Percentiles rank a stretch among this genome's conserved stretches.
phyloP scores from a whole-genome alignment of 2,113 vertebrate genomes.

The Vulpes vulpes region DNA sequence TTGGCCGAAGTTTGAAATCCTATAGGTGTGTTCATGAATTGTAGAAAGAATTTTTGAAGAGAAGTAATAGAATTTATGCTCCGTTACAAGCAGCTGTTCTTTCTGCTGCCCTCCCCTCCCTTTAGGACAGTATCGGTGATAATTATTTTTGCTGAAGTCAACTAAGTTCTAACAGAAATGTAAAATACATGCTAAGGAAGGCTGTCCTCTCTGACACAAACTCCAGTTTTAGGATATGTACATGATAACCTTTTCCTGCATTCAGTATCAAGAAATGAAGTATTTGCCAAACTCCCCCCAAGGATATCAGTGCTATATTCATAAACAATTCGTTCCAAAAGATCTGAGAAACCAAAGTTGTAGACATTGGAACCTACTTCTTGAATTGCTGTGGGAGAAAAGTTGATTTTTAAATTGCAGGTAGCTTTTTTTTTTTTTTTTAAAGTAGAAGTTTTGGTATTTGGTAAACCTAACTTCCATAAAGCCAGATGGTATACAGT shows the following conservation, averaged over 20 bases:
- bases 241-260: not conserved
- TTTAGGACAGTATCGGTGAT: not conserved
- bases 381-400: not conserved
- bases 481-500: not conserved
- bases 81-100: not conserved
- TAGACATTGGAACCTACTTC: not conserved
- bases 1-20: not conserved
- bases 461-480: not conserved
- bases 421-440: not conserved
- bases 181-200: not conserved
- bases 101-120: not conserved
- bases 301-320: not conserved
- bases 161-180: conserved; percentile 6
- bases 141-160: conserved; percentile 19
- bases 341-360: conserved; percentile 19
- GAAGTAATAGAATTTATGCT: not conserved
- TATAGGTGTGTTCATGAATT: not conserved
- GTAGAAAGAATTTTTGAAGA: not conserved
- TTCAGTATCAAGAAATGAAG: conserved; percentile 34
- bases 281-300: conserved; percentile 52
- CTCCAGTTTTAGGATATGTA: not conserved
- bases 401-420: not conserved
- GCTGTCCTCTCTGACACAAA: conserved; percentile 10
- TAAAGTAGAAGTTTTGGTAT: conserved; percentile 11
- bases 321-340: conserved; percentile 49